A percentile compares a stretch with the other conserved stretches of the same genome.
These are phyloP conservation scores for Chrysemys picta DNA, from an alignment of 2,113 vertebrate species.

Conservation along the genomic window DNA sequence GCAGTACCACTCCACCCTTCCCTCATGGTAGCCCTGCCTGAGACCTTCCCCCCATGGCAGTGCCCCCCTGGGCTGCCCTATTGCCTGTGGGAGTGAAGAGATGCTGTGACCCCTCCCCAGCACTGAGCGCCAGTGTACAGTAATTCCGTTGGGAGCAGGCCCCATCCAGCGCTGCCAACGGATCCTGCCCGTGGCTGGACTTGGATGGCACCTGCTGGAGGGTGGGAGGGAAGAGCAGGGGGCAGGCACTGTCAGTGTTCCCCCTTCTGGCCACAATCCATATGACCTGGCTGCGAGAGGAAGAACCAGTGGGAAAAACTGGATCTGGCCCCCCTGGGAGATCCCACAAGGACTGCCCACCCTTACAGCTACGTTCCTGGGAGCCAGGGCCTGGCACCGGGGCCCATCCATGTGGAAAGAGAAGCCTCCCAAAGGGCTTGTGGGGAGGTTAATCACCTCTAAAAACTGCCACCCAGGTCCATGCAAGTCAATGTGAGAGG, in stretches of 20 bases:
- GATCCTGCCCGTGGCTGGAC: neutral
- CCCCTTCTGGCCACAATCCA: neutral
- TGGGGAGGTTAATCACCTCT: neutral
- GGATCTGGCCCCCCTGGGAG: neutral
- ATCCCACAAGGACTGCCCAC: neutral
- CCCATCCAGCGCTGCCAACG: neutral
- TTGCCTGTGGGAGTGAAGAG: neutral
- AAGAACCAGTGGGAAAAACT: neutral
- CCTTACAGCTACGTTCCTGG: neutral
- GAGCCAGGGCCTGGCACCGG: no score
- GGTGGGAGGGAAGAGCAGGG: neutral
- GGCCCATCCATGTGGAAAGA: neutral
- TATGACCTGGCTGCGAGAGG: neutral
- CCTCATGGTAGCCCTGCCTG: neutral
- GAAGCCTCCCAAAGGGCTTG: neutral
- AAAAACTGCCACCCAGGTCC: neutral
- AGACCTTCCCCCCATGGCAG: neutral
- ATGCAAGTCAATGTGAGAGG: neutral
- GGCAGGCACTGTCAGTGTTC: neutral
- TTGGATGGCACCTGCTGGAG: neutral
- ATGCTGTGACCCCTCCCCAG: neutral
- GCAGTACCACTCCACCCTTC: neutral
- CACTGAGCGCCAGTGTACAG: neutral
- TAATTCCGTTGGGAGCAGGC: neutral
- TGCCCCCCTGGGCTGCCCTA: neutral